Evolutionary conservation across 2,113 vertebrate genomes (phyloP), one percentile per base, ranked within the genome.

Genomic region (Sitta europaea): DNA sequence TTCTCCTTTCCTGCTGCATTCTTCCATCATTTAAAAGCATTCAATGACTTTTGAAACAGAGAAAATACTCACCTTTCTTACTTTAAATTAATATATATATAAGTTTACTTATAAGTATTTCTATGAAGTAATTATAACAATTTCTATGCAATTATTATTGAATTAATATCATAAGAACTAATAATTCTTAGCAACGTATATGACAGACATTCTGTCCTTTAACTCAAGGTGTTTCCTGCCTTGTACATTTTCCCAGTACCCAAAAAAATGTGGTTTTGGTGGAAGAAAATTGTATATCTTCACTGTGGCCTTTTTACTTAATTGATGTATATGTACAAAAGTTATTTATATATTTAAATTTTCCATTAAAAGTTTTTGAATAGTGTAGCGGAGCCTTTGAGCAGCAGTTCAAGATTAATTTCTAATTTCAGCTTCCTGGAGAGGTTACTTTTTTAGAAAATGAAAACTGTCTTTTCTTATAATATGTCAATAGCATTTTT

Each of bases 1-100:
- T 40, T 94, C 55, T 91, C 22, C 16, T 79, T 93, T 90, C 74
- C 28, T 38, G 63, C 51, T 70, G 10, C 31, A 68, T 78, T 98
- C 86, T 97, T 92, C 61, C 45, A 63, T 18, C 68, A 54, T 95
- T 97, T 96, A 84, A 97, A 91, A 95, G 51, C 12, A 93, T 94
- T 95, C 53, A 96, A 82, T 38, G 7, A 20, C 10, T 58, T 83
- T 12, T 48, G 31, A 79, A 90, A 68, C 13, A 53, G 45, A 70
- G 15, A 67, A 51, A 78, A 70, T 10, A 35, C 8, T n/a, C 6
- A 4, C 29, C 78, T 92, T 93, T 94, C 63, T 68, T 77, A 76
- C 28, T 77, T 94, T 83, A 89, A 50, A 63, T 70, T 96, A 84
- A 50, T 80, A 87, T 58, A 65, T n/a, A 3, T 4, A 14, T 36